Conservation (phyloP, 2,797 vertebrate species). For the Amblyopsis hoosieri region DNA sequence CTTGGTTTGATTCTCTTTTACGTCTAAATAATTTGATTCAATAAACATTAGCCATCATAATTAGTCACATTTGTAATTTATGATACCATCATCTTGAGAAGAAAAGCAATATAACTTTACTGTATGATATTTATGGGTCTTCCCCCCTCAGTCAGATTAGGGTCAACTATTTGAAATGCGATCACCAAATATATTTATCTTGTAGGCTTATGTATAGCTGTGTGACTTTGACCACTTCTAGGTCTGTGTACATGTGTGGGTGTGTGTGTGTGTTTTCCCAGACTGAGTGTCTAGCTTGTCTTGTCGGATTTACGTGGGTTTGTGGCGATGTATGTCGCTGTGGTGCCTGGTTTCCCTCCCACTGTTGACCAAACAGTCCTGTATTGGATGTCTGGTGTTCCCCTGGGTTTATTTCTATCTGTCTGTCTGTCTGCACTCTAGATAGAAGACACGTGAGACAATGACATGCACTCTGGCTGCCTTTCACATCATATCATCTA, state of each 20-base stretch:
- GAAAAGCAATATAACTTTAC: no score
- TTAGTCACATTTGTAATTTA: no score
- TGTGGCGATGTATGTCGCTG: conserved; percentile 47
- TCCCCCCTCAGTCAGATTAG: no score
- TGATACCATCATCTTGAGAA: no score
- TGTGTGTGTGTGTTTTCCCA: not conserved
- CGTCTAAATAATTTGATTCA: no score
- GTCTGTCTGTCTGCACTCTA: conserved; percentile 48
- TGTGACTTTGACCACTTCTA: no score
- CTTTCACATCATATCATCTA: conserved; percentile 5
- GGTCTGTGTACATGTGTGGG: no score
- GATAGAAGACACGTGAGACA: conserved; percentile 18
- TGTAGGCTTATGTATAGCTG: not conserved
- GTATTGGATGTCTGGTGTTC: conserved; percentile 69
- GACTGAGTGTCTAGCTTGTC: conserved; percentile 37
- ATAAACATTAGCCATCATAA: no score
- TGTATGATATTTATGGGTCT: no score
- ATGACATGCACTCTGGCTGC: conserved; percentile 20
- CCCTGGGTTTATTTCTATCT: conserved; percentile 53
- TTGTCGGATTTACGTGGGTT: conserved; percentile 33
- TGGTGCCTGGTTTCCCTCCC: conserved; percentile 64
- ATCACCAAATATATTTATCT: no score
- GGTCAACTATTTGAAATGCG: no score
- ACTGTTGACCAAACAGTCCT: conserved; percentile 76
- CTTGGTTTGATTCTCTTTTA: not conserved